A percentile compares a stretch with the other conserved stretches of the same genome.
phyloP scores from a whole-genome alignment of 1,140 invertebrate species.

The Neotoxoptera formosana region DNA sequence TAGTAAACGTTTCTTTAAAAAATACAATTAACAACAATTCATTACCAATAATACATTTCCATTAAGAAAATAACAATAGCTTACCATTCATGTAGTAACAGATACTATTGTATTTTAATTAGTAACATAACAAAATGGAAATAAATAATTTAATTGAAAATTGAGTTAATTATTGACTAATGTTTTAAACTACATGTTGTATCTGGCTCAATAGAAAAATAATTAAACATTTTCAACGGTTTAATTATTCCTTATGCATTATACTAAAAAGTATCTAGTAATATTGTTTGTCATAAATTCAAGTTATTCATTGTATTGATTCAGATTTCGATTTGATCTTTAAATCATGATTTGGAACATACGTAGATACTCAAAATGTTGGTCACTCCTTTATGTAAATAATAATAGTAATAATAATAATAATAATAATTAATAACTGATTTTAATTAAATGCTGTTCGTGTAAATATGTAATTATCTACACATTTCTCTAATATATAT shows the following conservation, averaged over 20 bases:
- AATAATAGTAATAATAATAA: slow-evolving; percentile 15
- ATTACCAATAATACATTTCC: slow-evolving; percentile 47
- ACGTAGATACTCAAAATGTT: neutral
- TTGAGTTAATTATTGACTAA: neutral
- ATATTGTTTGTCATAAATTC: neutral
- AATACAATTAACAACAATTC: slow-evolving; percentile 43
- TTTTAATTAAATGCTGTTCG: slow-evolving; percentile 7
- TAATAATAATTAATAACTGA: slow-evolving; percentile 22
- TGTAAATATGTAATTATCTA: slow-evolving; percentile 1
- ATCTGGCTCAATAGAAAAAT: slow-evolving; percentile 6
- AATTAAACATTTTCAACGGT: neutral
- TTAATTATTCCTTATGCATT: neutral
- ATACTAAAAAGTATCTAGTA: neutral
- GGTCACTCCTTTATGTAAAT: neutral
- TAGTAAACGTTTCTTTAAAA: slow-evolving; percentile 36
- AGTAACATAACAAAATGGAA: slow-evolving; percentile 30
- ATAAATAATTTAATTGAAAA: slow-evolving; percentile 16
- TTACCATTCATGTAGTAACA: neutral
- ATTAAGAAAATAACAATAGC: slow-evolving; percentile 39
- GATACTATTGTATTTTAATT: slow-evolving; percentile 35
- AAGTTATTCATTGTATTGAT: slow-evolving; percentile 24
- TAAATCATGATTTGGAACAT: slow-evolving; percentile 18
- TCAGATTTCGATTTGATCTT: slow-evolving; percentile 30
- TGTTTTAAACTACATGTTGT: slow-evolving; percentile 27
- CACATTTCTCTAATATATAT: neutral